Evolutionary conservation across 2,888 invertebrate species (phyloP), one percentile per base, ranked within the genome.

Genomic region (Magallana nippona): DNA sequence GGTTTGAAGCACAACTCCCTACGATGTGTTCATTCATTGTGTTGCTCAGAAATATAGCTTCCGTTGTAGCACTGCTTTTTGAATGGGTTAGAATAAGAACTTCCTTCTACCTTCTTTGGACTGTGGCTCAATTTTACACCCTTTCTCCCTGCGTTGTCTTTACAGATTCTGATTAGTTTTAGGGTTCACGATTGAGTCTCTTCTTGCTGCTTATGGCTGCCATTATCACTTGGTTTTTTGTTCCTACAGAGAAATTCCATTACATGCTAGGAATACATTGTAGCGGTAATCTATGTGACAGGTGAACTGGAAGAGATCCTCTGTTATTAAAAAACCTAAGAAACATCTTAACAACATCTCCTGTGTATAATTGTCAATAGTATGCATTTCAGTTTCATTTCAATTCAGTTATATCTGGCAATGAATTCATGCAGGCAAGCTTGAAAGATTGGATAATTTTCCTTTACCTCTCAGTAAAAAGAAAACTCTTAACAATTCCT

Each of bases 201-300:
- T 19, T 60, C 71, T 22, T 71, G 22, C 3, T 13, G 27, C 27
- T 11, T 71, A 15, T 27, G 27, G 27, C 27, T 11, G 71, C 71
- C 71, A 71, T 71, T 71, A 71, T 71, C 71, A 27, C 22, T 71
- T 27, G 32, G 71, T 32, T 71, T 32, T 71, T 15, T 71, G 44
- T 44, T 71, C 71, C 71, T 27, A 71, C 71, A 71, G 71, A 71
- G 71, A 71, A 71, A 71, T 71, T 32, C 71, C 71, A 71, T 71
- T 60, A 71, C 71, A 11, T 27, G 71, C 8, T 13, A 32, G 32
- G 22, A n/a, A n/a, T 32, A 27, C 71, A 44, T 44, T 44, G 44
- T 44, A 44, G 44, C 44, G 5, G 71, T 71, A 27, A 22, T 27
- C 22, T 32, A 71, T 71, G 27, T 71, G 71, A 71, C 27, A 27